Percentiles rank a stretch among this genome's conserved stretches.
Evolutionary conservation across 2,797 vertebrate genomes (phyloP).

Genomic region (Clarias pachynema): DNA sequence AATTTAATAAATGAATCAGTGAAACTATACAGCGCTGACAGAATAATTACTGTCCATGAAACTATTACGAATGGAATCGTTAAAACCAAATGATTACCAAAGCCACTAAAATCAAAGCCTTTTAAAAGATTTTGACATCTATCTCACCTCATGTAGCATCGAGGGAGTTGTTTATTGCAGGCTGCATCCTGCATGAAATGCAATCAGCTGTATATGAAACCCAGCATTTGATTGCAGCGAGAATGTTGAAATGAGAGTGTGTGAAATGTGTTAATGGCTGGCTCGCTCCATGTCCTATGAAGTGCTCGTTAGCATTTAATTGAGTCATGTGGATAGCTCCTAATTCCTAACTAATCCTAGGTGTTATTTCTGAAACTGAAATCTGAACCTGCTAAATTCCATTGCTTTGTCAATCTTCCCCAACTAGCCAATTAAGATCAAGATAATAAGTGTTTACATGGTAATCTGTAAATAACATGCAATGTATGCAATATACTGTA

Average conservation of each 20-base stretch:
- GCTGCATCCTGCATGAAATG: not conserved
- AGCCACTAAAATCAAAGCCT: not conserved
- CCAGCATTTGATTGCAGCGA: not conserved
- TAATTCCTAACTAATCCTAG: conserved; percentile 1
- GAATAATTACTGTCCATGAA: not conserved
- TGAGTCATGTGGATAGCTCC: not conserved
- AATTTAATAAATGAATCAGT: not conserved
- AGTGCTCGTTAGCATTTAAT: conserved; percentile 12
- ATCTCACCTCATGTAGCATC: not conserved
- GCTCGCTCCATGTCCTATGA: not conserved
- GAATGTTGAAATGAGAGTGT: not conserved
- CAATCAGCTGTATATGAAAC: conserved; percentile 3
- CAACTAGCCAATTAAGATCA: not conserved
- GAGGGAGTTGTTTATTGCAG: not conserved
- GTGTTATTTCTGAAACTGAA: not conserved
- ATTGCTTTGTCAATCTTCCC: not conserved
- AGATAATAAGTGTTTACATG: not conserved
- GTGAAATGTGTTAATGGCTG: conserved; percentile 31
- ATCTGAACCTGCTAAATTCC: conserved; percentile 3
- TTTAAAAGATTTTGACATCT: not conserved
- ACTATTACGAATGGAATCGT: not conserved
- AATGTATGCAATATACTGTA: too few relatives aligned
- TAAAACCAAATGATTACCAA: not conserved
- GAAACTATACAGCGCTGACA: not conserved
- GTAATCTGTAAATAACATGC: not conserved